Percentiles rank a stretch among this genome's conserved stretches.
Evolutionary conservation across 1,140 invertebrate genomes (phyloP).

Genomic region (Drosophila bocqueti): DNA sequence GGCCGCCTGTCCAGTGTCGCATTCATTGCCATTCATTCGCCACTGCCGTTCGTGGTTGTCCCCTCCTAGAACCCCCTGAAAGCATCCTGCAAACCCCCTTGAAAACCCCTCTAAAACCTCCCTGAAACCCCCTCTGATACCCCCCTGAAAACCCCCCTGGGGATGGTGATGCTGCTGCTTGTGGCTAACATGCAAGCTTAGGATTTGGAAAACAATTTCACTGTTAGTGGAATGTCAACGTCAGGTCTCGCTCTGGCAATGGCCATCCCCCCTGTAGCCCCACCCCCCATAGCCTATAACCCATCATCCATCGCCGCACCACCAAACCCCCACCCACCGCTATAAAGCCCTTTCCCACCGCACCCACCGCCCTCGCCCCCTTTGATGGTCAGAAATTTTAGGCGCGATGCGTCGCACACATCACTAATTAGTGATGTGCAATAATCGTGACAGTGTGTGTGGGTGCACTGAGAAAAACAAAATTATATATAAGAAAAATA

Average conservation of each 20-base stretch:
- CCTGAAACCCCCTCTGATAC: not conserved
- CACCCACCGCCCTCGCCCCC: not conserved
- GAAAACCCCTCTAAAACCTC: not conserved
- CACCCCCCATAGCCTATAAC: not conserved
- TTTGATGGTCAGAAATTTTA: slow-evolving; percentile 67
- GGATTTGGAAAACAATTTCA: slow-evolving; percentile 82
- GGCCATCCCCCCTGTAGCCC: not conserved
- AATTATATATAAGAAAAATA: too few relatives aligned
- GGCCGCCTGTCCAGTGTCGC: slow-evolving; percentile 65
- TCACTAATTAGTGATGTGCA: slow-evolving; percentile 82
- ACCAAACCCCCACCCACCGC: not conserved
- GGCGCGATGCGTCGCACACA: slow-evolving; percentile 66
- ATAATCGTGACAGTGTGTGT: slow-evolving; percentile 67
- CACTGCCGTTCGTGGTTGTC: slow-evolving; percentile 70
- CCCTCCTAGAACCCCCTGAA: not conserved
- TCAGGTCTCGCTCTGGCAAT: slow-evolving; percentile 51
- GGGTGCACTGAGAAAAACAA: not conserved
- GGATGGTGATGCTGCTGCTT: slow-evolving; percentile 50
- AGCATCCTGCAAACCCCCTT: not conserved
- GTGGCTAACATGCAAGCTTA: slow-evolving; percentile 80
- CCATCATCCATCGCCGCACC: too few relatives aligned
- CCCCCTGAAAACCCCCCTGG: not conserved
- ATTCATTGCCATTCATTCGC: slow-evolving; percentile 81
- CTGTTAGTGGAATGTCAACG: slow-evolving; percentile 82
- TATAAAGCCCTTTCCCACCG: slow-evolving; percentile 8